Evolutionary conservation across 1,140 invertebrate species (phyloP).

Genomic region (Goniozus legneri): DNA sequence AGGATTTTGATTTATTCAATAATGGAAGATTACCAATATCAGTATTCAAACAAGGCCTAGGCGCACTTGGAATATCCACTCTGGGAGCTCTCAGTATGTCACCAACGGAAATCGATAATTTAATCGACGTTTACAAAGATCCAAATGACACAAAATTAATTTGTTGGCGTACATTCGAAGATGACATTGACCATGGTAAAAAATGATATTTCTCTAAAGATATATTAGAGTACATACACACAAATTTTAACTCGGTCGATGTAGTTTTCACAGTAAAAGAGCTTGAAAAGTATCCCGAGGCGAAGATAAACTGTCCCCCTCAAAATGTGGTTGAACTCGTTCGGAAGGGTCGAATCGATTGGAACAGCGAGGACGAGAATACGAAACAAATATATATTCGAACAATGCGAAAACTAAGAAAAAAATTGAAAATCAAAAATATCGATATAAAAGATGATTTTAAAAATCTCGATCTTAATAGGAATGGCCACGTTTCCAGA

Average conservation of each 20-base stretch:
- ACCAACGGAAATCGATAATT: conserved; percentile 56
- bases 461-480: no score
- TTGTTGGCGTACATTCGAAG: conserved; percentile 68
- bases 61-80: conserved; percentile 60
- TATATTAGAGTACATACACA: conserved; percentile 3
- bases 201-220: background rate
- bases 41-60: conserved; percentile 64
- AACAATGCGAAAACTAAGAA: no score
- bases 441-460: no score
- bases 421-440: no score
- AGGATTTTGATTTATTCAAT: conserved; percentile 64
- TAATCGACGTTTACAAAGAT: conserved; percentile 63
- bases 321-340: conserved; percentile 49
- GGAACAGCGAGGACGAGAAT: conserved; percentile 27
- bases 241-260: background rate
- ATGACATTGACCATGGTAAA: conserved; percentile 66
- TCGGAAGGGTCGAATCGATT: conserved; percentile 49
- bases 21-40: conserved; percentile 61
- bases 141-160: conserved; percentile 61
- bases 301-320: conserved; percentile 48
- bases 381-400: no score
- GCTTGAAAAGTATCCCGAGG: conserved; percentile 62
- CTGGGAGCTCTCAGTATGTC: conserved; percentile 55
- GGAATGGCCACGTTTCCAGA: conserved; percentile 66
- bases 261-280: conserved; percentile 66